Evolutionary conservation across 2,888 invertebrate genomes (phyloP).

Genomic region (Pelosia muscerda): DNA sequence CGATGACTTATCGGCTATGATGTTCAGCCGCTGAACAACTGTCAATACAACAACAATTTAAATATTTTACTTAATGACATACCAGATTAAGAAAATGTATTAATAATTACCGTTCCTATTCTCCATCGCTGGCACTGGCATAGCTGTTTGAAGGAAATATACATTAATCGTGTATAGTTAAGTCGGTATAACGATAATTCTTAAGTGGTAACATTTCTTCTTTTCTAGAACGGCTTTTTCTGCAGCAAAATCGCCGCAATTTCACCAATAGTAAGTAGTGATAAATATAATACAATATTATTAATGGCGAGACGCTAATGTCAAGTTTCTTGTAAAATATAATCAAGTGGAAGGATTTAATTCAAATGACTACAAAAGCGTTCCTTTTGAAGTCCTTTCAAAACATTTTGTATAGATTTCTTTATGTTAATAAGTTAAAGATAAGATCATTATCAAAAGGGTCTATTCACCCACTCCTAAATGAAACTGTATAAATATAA

Average conservation of each 20-base stretch:
- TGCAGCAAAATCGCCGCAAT: too few relatives aligned
- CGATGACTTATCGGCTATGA: constrained; percentile 77
- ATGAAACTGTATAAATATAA: constrained; percentile 20
- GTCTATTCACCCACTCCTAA: constrained; percentile 1
- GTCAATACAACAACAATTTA: constrained; percentile 44
- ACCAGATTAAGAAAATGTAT: constrained; percentile 9
- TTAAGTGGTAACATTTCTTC: too few relatives aligned
- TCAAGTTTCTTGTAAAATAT: too few relatives aligned
- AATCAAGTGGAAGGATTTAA: constrained; percentile 29
- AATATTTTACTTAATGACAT: constrained; percentile 13
- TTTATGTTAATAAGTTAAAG: background rate
- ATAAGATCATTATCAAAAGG: background rate
- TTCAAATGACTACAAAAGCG: constrained; percentile 20
- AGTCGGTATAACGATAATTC: constrained; percentile 20
- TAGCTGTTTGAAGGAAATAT: constrained; percentile 65
- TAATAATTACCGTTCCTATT: constrained; percentile 75
- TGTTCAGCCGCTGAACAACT: constrained; percentile 81
- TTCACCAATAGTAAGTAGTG: too few relatives aligned
- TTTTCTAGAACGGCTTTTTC: too few relatives aligned
- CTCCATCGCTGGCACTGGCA: constrained; percentile 77
- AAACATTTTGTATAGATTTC: constrained; percentile 4
- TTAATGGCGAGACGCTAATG: too few relatives aligned
- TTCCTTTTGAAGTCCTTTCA: constrained; percentile 3
- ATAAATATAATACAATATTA: too few relatives aligned
- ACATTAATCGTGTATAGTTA: constrained; percentile 26